Evolutionary conservation across 2,113 vertebrate genomes (phyloP).

Genomic region (Perca flavescens): DNA sequence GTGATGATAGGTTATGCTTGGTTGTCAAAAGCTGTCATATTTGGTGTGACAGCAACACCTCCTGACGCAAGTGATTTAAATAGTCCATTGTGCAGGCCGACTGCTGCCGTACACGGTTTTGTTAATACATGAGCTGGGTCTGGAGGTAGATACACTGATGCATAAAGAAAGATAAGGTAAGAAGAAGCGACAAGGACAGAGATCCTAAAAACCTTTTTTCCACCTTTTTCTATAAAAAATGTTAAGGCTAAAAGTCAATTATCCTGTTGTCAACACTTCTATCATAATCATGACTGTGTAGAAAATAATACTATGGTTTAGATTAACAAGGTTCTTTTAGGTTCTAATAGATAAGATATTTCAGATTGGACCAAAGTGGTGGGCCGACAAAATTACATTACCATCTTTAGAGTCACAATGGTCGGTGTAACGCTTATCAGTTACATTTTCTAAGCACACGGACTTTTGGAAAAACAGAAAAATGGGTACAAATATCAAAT

Average conservation of each 20-base stretch:
- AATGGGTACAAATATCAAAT: no score
- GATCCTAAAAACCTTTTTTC: not conserved
- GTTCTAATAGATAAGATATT: not conserved
- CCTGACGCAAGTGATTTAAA: constrained; percentile 69
- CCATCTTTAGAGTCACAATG: no score
- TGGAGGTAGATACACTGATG: not conserved
- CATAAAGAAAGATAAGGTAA: not conserved
- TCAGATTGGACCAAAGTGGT: not conserved
- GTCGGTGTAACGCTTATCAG: no score
- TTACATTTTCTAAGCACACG: no score
- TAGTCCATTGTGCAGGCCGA: constrained; percentile 44
- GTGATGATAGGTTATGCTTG: constrained; percentile 72
- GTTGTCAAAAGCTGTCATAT: constrained; percentile 70
- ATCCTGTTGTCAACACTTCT: not conserved
- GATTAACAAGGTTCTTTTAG: not conserved
- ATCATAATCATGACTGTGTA: not conserved
- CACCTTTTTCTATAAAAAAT: not conserved
- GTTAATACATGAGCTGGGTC: constrained; percentile 22
- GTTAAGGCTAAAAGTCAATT: not conserved
- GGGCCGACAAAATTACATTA: no score
- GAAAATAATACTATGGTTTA: not conserved
- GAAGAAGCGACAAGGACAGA: not conserved
- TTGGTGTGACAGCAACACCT: constrained; percentile 57
- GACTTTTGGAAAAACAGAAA: no score
- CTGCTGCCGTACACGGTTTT: constrained; percentile 33